Conservation (phyloP, 1,140 invertebrate genomes). For the Temnothorax nylanderi region DNA sequence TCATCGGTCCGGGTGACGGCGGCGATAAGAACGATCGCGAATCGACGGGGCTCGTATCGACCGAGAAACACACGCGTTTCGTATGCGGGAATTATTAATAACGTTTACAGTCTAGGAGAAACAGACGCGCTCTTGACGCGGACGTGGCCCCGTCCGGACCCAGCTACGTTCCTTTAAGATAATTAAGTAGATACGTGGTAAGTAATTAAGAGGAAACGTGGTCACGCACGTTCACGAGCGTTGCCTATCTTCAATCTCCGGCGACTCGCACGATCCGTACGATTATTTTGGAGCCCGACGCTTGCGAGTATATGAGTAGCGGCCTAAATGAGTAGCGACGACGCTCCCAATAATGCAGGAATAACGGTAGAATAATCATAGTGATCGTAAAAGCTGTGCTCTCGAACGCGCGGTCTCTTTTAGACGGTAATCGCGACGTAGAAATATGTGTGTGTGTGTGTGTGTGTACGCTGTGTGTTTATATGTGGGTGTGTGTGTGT, state of each 20-base stretch:
- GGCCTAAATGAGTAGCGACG: slow-evolving; percentile 13
- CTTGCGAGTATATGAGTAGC: slow-evolving; percentile 15
- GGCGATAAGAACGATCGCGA: slow-evolving; percentile 18
- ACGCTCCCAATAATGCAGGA: slow-evolving; percentile 21
- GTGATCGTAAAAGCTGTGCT: not conserved
- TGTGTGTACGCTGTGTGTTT: slow-evolving; percentile 37
- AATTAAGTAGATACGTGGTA: slow-evolving; percentile 78
- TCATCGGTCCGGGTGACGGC: not conserved
- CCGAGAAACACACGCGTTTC: slow-evolving; percentile 4
- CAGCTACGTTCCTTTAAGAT: slow-evolving; percentile 64
- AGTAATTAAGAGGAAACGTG: slow-evolving; percentile 71
- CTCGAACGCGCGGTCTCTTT: slow-evolving; percentile 45
- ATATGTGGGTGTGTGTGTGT: slow-evolving; percentile 12
- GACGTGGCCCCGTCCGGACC: not conserved
- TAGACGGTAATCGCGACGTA: slow-evolving; percentile 72
- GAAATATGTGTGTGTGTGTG: slow-evolving; percentile 73
- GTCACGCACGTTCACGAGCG: slow-evolving; percentile 41
- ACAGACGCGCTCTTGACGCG: not conserved
- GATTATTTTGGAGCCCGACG: not conserved
- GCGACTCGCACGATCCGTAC: not conserved
- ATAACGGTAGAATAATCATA: slow-evolving; percentile 14
- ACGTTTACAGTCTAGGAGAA: slow-evolving; percentile 11
- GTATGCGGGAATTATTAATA: not conserved
- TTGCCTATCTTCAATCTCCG: not conserved
- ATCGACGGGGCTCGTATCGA: not conserved